A percentile compares a stretch with the other conserved stretches of the same genome.
Evolutionary conservation across 2,113 vertebrate genomes (phyloP).

Genomic region (Engraulis encrasicolus): DNA sequence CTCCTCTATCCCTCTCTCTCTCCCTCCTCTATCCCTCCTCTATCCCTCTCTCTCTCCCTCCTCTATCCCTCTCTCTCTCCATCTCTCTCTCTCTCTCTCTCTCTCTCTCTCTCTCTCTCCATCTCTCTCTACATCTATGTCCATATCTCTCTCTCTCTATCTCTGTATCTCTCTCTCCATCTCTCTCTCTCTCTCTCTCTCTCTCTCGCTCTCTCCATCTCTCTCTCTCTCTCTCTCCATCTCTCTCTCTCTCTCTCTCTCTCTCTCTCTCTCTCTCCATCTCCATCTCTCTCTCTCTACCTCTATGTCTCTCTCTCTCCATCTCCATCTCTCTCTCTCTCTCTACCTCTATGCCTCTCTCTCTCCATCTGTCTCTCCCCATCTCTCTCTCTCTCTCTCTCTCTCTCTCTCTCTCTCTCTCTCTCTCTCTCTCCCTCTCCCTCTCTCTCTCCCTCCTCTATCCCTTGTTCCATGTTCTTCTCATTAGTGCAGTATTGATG

Average conservation of each 20-base stretch:
- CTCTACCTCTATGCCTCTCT: too few relatives aligned
- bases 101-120: slow-evolving; percentile 38
- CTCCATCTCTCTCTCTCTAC: background rate
- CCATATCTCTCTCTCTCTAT: background rate
- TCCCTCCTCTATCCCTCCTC: too few relatives aligned
- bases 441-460: background rate
- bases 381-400: too few relatives aligned
- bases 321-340: too few relatives aligned
- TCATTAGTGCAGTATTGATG: background rate
- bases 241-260: background rate
- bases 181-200: background rate
- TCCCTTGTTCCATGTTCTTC: background rate
- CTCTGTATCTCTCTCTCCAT: background rate
- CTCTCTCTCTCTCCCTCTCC: too few relatives aligned
- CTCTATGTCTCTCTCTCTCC: too few relatives aligned
- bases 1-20: too few relatives aligned
- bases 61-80: background rate
- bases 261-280: background rate
- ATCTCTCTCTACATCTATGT: too few relatives aligned
- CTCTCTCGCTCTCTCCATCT: background rate
- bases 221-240: background rate
- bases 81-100: background rate
- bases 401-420: too few relatives aligned
- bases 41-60: background rate
- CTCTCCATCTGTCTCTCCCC: too few relatives aligned